phyloP scores from a whole-genome alignment of 2,888 invertebrate genomes.

The Xanthorhoe spadicearia region DNA sequence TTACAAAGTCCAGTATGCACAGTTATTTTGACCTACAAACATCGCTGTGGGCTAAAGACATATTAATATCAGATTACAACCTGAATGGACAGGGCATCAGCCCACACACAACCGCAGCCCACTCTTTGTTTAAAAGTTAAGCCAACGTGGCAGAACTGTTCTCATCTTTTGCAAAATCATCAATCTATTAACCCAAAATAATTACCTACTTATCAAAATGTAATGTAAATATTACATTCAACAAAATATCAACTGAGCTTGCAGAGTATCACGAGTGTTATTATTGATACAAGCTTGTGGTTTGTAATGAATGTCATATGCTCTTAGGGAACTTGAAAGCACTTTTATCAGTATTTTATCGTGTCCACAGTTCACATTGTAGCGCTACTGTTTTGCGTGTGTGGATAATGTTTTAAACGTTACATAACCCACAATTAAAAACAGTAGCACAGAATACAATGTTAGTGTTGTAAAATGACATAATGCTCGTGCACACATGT shows the following conservation, averaged over 20 bases:
- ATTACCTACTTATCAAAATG: too few species aligned
- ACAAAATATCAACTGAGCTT: too few species aligned
- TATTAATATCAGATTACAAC: constrained; percentile 33
- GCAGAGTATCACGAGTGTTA: too few species aligned
- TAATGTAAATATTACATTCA: too few species aligned
- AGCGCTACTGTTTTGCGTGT: too few species aligned
- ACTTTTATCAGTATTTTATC: too few species aligned
- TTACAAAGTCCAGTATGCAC: background rate
- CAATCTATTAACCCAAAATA: background rate
- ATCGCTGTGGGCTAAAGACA: constrained; percentile 10
- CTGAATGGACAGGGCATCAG: constrained; percentile 37
- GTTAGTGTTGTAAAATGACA: constrained; percentile 10
- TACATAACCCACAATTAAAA: background rate
- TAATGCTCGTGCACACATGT: constrained; percentile 30
- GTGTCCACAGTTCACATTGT: too few species aligned
- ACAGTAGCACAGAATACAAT: background rate
- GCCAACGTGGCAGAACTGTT: background rate
- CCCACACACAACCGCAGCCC: constrained; percentile 36
- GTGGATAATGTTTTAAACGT: too few species aligned
- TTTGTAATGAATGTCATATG: too few species aligned
- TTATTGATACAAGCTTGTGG: too few species aligned
- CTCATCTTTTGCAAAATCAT: background rate
- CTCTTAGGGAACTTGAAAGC: too few species aligned
- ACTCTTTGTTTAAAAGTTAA: constrained; percentile 19
- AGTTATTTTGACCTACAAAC: constrained; percentile 24